These are phyloP conservation scores for Asbolus verrucosus DNA, from an alignment of 1,140 invertebrate species.

Conservation along the genomic window DNA sequence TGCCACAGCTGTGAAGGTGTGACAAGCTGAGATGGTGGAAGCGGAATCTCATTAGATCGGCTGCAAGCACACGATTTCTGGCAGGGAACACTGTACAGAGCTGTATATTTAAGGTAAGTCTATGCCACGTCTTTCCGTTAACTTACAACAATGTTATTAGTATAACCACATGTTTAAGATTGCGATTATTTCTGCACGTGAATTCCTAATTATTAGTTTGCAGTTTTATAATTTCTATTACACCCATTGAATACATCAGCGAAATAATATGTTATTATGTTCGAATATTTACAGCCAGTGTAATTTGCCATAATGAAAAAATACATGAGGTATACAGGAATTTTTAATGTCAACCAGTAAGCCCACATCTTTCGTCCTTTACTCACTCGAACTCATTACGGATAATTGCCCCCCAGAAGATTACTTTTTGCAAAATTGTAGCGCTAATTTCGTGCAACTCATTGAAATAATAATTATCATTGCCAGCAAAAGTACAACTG, in stretches of 20 bases:
- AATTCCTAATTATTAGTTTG: slow-evolving; percentile 49
- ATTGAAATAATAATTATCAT: slow-evolving; percentile 9
- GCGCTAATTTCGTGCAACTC: slow-evolving; percentile 9
- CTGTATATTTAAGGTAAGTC: slow-evolving; percentile 25
- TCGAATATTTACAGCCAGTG: slow-evolving; percentile 23
- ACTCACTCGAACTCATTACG: slow-evolving; percentile 2
- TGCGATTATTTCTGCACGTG: slow-evolving; percentile 52
- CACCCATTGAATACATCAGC: slow-evolving; percentile 46
- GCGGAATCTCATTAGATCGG: slow-evolving; percentile 37
- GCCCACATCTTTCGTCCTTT: slow-evolving; percentile 12
- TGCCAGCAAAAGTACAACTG: too few species aligned
- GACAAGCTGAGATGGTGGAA: slow-evolving; percentile 5
- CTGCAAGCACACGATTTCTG: slow-evolving; percentile 21
- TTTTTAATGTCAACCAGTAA: slow-evolving; percentile 8
- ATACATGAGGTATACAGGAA: neutral
- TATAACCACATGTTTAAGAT: slow-evolving; percentile 46
- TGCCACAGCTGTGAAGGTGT: slow-evolving; percentile 27
- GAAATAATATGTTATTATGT: slow-evolving; percentile 40
- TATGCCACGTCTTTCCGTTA: slow-evolving; percentile 38
- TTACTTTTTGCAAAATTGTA: slow-evolving; percentile 26
- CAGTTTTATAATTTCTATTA: slow-evolving; percentile 52
- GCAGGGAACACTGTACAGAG: slow-evolving; percentile 25
- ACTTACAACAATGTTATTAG: slow-evolving; percentile 51
- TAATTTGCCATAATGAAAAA: neutral
- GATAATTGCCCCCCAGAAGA: slow-evolving; percentile 12